phyloP scores from a whole-genome alignment of 2,113 vertebrate genomes.

The Nothobranchius furzeri region DNA sequence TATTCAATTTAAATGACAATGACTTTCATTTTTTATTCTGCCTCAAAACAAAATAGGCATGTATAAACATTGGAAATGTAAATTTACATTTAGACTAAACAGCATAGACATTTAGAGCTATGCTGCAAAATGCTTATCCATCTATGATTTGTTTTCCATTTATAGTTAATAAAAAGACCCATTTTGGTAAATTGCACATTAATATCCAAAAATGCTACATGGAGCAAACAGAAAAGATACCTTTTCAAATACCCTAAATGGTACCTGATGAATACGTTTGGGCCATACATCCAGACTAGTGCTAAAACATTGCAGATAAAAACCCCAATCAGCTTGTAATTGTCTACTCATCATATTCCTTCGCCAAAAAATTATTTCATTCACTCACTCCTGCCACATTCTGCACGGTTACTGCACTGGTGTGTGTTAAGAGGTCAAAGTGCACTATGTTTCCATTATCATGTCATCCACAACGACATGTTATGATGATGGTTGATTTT shows the following conservation, averaged over 20 bases:
- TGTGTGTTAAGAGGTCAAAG: neutral
- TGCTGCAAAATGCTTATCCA: too few relatives aligned
- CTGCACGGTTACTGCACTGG: conserved; percentile 7
- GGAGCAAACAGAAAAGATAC: too few relatives aligned
- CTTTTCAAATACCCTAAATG: neutral
- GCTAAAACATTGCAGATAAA: neutral
- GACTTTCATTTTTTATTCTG: too few relatives aligned
- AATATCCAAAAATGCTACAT: too few relatives aligned
- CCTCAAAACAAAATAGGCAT: too few relatives aligned
- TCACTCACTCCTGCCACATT: conserved; percentile 8
- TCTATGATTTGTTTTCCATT: too few relatives aligned
- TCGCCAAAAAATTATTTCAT: neutral
- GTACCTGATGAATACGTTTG: neutral
- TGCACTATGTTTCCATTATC: conserved; percentile 4
- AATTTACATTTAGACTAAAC: too few relatives aligned
- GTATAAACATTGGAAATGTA: too few relatives aligned
- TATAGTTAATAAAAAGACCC: too few relatives aligned
- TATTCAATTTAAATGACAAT: too few relatives aligned
- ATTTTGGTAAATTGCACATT: too few relatives aligned
- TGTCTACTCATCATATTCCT: conserved; percentile 2
- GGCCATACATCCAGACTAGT: neutral
- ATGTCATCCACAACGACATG: neutral
- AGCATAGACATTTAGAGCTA: too few relatives aligned
- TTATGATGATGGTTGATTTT: neutral
- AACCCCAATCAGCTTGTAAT: conserved; percentile 15